phyloP scores from a whole-genome alignment of 2,113 vertebrate species.

The Plecotus auritus region DNA sequence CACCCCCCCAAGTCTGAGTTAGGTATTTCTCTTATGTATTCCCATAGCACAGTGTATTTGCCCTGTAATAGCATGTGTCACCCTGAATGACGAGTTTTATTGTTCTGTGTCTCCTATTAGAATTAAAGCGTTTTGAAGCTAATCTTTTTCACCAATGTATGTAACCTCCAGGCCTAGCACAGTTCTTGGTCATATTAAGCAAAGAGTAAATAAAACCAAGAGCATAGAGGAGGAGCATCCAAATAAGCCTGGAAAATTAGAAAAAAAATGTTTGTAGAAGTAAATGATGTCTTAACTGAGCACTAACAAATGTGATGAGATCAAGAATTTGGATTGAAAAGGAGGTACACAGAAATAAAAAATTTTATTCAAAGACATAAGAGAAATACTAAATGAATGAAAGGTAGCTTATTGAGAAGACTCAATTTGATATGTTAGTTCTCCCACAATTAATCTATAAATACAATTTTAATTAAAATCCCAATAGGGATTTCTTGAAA shows the following conservation, averaged over 20 bases:
- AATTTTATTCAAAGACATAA: slow-evolving; percentile 21
- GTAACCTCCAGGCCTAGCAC: background rate
- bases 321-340: slow-evolving; percentile 24
- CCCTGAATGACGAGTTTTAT: background rate
- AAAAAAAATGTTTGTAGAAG: slow-evolving; percentile 19
- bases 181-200: background rate
- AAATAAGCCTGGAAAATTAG: background rate
- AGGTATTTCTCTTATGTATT: slow-evolving; percentile 55
- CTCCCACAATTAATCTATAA: slow-evolving; percentile 24
- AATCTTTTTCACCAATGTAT: background rate
- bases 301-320: slow-evolving; percentile 4
- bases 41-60: slow-evolving; percentile 15
- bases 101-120: slow-evolving; percentile 30
- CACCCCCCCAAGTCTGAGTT: slow-evolving; percentile 52
- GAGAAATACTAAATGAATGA: slow-evolving; percentile 9
- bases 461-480: slow-evolving; percentile 16
- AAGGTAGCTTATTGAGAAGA: background rate
- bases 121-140: slow-evolving; percentile 26
- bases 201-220: slow-evolving; percentile 5
- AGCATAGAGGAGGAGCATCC: background rate
- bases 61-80: background rate
- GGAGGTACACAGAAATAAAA: background rate
- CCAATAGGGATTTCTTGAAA: background rate
- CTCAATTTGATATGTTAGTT: background rate
- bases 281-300: slow-evolving; percentile 8